phyloP scores from a whole-genome alignment of 2,797 vertebrate genomes.

The Muraenolepis orangiensis region DNA sequence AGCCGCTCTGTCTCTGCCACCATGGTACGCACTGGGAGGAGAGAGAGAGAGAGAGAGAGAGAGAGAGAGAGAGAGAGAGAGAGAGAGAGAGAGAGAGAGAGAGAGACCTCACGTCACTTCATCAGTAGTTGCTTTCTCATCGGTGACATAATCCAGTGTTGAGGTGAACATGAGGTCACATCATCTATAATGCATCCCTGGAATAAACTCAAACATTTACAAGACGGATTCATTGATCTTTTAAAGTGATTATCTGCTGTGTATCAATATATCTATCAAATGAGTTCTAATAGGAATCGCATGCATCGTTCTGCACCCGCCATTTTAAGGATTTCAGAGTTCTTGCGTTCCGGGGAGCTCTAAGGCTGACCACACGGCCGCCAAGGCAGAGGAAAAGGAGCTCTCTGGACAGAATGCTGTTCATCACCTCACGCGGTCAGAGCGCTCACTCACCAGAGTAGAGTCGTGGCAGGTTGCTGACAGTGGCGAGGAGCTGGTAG shows the following conservation, averaged over 20 bases:
- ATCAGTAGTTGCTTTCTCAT: neutral
- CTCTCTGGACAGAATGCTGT: neutral
- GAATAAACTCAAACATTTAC: neutral
- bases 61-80: neutral
- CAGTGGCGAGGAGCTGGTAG: conserved; percentile 81
- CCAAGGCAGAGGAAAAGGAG: neutral
- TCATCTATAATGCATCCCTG: conserved; percentile 1
- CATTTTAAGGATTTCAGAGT: neutral
- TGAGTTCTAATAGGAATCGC: neutral
- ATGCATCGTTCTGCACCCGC: neutral
- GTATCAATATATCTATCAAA: neutral
- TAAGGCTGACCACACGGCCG: too few relatives aligned
- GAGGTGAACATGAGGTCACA: neutral
- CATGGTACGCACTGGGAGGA: conserved; percentile 72
- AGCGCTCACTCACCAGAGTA: conserved; percentile 77
- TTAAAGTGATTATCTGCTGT: neutral
- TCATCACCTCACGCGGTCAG: neutral
- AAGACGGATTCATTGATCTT: neutral
- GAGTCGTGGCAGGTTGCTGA: conserved; percentile 86
- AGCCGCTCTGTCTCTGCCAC: conserved; percentile 78
- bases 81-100: neutral
- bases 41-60: conserved; percentile 19
- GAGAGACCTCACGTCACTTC: neutral
- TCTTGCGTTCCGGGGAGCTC: neutral
- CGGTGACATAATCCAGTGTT: neutral